Percentiles rank a stretch among this genome's conserved stretches.
Evolutionary conservation across 2,113 vertebrate species (phyloP).

Genomic region (Acrocephalus kingi): DNA sequence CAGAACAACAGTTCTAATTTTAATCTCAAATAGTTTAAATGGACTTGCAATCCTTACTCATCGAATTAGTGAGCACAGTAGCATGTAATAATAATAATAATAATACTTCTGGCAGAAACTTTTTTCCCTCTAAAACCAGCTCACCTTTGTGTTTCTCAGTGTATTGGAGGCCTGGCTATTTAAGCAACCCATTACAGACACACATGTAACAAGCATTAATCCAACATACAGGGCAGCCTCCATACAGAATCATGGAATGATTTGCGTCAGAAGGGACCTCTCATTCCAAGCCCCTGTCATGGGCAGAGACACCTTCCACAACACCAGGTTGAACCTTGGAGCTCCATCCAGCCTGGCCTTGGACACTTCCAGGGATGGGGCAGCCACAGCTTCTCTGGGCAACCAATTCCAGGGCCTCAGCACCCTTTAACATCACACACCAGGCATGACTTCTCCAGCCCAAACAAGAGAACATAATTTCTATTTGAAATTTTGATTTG

Average conservation of each 20-base stretch:
- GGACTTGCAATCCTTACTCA: neutral
- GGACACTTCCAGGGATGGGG: neutral
- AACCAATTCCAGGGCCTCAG: neutral
- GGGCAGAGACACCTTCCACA: neutral
- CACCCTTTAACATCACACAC: neutral
- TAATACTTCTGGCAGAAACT: neutral
- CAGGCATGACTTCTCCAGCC: neutral
- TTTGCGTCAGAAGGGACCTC: neutral
- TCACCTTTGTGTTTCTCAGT: neutral
- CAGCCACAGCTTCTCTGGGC: neutral
- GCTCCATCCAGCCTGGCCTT: neutral
- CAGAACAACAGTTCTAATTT: neutral
- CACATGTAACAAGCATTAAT: neutral
- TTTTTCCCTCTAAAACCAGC: neutral
- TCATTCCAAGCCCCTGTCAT: neutral
- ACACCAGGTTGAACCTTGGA: accelerated
- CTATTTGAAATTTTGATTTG: neutral
- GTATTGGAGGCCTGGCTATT: neutral
- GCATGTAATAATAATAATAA: neutral
- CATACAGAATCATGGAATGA: neutral
- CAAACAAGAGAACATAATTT: neutral
- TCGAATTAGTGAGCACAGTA: accelerated
- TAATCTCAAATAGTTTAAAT: neutral
- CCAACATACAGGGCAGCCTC: neutral
- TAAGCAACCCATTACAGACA: neutral